Conservation (phyloP, 1,140 invertebrate genomes). For the Lordiphosa collinella region DNA sequence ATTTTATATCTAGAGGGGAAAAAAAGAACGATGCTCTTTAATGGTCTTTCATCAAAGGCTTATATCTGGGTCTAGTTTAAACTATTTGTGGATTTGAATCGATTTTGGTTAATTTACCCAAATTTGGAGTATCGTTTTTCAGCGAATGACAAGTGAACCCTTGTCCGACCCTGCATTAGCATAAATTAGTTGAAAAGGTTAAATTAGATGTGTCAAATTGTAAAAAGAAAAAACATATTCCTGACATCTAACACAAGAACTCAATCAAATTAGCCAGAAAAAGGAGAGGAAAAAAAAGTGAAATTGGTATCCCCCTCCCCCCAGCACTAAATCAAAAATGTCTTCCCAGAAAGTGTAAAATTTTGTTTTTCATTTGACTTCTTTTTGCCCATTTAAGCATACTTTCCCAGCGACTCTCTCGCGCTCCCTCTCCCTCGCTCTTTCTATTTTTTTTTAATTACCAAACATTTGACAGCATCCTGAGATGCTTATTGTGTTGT, state of each 20-base stretch:
- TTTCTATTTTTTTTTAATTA: slow-evolving; percentile 57
- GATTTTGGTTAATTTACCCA: too few relatives aligned
- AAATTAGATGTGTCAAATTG: slow-evolving; percentile 21
- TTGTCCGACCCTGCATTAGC: slow-evolving; percentile 28
- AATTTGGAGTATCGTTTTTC: too few relatives aligned
- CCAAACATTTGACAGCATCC: slow-evolving; percentile 73
- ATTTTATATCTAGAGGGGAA: too few relatives aligned
- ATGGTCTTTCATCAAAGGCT: too few relatives aligned
- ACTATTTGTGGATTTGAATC: too few relatives aligned
- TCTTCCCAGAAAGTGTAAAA: slow-evolving; percentile 36
- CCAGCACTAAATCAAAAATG: neutral
- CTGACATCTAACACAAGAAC: slow-evolving; percentile 66
- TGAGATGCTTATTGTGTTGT: slow-evolving; percentile 64
- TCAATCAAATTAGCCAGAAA: slow-evolving; percentile 68
- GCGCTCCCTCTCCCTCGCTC: neutral
- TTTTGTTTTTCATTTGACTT: slow-evolving; percentile 33
- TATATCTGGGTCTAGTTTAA: too few relatives aligned
- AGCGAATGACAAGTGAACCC: slow-evolving; percentile 12
- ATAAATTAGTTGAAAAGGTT: slow-evolving; percentile 27
- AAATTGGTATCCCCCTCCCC: slow-evolving; percentile 9
- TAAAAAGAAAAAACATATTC: neutral
- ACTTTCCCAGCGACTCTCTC: slow-evolving; percentile 17
- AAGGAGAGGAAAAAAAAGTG: neutral
- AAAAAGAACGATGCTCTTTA: too few relatives aligned
- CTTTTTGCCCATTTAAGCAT: slow-evolving; percentile 1